phyloP scores from a whole-genome alignment of 2,888 invertebrate genomes.

The Formica aserva region DNA sequence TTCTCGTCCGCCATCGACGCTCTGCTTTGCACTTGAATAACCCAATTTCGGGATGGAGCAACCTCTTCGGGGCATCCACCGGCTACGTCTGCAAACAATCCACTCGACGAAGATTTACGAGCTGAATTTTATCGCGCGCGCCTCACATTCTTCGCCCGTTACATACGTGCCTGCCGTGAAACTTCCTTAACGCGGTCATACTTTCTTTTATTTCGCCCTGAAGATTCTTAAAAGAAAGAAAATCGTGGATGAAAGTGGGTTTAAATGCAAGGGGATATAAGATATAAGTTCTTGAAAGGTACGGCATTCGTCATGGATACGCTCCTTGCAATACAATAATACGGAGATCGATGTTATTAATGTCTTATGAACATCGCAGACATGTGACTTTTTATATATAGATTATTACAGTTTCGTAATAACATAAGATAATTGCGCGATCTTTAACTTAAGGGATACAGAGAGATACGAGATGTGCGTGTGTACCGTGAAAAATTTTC shows the following conservation, averaged over 20 bases:
- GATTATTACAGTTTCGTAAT: conserved; percentile 6
- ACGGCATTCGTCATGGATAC: background rate
- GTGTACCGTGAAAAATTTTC: background rate
- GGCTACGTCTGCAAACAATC: conserved; percentile 57
- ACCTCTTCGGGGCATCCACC: conserved; percentile 30
- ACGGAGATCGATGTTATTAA: background rate
- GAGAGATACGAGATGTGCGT: background rate
- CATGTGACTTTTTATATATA: background rate
- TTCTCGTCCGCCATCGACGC: conserved; percentile 22
- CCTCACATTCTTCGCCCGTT: conserved; percentile 37
- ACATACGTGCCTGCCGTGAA: conserved; percentile 45
- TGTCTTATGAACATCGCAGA: background rate
- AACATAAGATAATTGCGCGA: background rate
- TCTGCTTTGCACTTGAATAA: conserved; percentile 79
- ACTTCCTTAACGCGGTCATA: conserved; percentile 47
- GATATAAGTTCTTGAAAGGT: conserved; percentile 2
- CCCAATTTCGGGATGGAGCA: conserved; percentile 70
- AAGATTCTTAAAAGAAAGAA: conserved; percentile 26
- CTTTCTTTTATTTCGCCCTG: conserved; percentile 24
- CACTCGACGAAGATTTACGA: conserved; percentile 69
- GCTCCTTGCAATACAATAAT: background rate
- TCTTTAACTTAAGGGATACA: background rate
- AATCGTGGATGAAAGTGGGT: conserved; percentile 9
- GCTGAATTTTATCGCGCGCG: conserved; percentile 52
- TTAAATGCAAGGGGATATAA: background rate